Evolutionary conservation across 2,888 invertebrate species (phyloP).

Genomic region (Stenurella melanura): DNA sequence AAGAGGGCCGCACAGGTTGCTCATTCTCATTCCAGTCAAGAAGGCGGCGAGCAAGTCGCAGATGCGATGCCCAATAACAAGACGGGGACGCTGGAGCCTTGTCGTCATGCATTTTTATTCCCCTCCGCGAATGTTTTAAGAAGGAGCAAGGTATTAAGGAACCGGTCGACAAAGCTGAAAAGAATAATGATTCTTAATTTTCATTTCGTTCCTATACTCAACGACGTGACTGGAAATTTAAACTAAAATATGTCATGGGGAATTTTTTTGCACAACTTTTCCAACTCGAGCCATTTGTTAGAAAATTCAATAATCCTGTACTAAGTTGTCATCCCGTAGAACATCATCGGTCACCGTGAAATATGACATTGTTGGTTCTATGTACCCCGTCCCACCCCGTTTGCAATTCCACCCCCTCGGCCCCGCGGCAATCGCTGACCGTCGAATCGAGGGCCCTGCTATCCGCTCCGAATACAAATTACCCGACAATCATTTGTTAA

Average conservation of each 20-base stretch:
- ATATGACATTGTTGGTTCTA: slow-evolving; percentile 66
- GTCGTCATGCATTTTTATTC: slow-evolving; percentile 73
- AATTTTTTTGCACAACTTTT: slow-evolving; percentile 70
- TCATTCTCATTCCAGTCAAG: slow-evolving; percentile 71
- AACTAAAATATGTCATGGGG: slow-evolving; percentile 71
- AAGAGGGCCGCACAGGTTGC: slow-evolving; percentile 52
- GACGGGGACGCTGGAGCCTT: slow-evolving; percentile 47
- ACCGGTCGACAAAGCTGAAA: slow-evolving; percentile 73
- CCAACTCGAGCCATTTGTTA: slow-evolving; percentile 72
- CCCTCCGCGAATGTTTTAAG: slow-evolving; percentile 70
- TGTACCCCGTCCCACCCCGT: slow-evolving; percentile 29
- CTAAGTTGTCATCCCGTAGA: slow-evolving; percentile 72
- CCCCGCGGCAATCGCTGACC: slow-evolving; percentile 62
- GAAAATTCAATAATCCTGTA: slow-evolving; percentile 73
- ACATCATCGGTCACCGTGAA: slow-evolving; percentile 73
- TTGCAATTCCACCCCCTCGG: slow-evolving; percentile 22
- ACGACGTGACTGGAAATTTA: slow-evolving; percentile 72
- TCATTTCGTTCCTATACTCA: slow-evolving; percentile 74
- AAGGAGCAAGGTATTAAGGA: slow-evolving; percentile 72
- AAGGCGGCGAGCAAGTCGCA: slow-evolving; percentile 68
- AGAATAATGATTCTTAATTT: slow-evolving; percentile 75
- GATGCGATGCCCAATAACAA: slow-evolving; percentile 67
- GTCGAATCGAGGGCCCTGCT: slow-evolving; percentile 64
- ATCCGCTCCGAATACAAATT: slow-evolving; percentile 65
- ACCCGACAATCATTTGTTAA: slow-evolving; percentile 65